Conservation (phyloP, 2,888 invertebrate genomes). For the Agrochola circellaris region DNA sequence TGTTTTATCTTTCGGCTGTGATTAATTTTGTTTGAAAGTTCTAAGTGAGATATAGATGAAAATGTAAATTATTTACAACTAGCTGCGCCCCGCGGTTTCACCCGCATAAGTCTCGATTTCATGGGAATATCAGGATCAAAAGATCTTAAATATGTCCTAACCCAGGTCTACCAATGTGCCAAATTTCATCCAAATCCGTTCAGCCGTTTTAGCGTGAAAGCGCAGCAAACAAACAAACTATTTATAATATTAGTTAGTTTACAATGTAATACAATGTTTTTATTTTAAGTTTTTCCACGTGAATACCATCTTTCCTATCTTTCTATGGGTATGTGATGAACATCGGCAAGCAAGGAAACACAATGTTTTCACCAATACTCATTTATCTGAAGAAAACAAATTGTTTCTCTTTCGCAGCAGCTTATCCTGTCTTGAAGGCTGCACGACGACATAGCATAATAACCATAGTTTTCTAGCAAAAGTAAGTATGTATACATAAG, state of each 20-base stretch:
- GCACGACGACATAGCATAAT: constrained; percentile 24
- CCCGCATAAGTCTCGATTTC: no score
- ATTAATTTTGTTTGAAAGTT: constrained; percentile 40
- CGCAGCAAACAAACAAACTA: no score
- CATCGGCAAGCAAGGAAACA: constrained; percentile 21
- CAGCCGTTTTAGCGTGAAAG: no score
- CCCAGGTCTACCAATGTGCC: no score
- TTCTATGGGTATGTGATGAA: background rate
- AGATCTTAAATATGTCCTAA: no score
- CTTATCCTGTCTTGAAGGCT: constrained; percentile 45
- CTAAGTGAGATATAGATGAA: background rate
- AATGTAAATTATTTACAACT: constrained; percentile 13
- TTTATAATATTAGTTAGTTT: no score
- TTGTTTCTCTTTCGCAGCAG: constrained; percentile 28
- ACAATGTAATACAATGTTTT: background rate
- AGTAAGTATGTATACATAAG: constrained; percentile 47
- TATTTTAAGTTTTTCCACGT: background rate
- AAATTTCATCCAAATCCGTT: no score
- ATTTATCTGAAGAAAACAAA: constrained; percentile 35
- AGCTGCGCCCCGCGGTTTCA: no score
- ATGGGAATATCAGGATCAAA: no score
- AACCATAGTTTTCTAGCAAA: constrained; percentile 44
- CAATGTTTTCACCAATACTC: background rate
- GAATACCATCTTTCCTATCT: background rate
- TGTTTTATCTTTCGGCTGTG: constrained; percentile 27